Percentiles rank a stretch among this genome's conserved stretches.
phyloP scores from a whole-genome alignment of 2,113 vertebrate genomes.

The Oreocharis arfaki region DNA sequence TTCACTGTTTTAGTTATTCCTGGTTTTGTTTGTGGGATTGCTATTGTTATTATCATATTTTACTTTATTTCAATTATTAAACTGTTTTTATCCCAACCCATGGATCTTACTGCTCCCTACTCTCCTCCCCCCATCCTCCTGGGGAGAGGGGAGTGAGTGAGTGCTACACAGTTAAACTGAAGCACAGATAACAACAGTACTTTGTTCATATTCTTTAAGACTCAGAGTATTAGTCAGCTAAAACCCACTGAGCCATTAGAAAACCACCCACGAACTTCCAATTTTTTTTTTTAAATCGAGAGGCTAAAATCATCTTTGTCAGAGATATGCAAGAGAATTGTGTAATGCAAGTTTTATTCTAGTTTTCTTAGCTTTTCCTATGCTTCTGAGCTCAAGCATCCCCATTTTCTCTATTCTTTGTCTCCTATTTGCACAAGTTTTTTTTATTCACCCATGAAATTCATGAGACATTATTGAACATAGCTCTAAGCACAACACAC shows the following conservation, averaged over 20 bases:
- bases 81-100: background rate
- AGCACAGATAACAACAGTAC: background rate
- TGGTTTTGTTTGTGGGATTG: background rate
- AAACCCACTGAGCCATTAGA: constrained; percentile 42
- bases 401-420: background rate
- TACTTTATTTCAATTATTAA: background rate
- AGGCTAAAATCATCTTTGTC: background rate
- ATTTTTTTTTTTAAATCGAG: background rate
- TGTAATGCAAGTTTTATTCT: background rate
- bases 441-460: background rate
- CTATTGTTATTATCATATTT: background rate
- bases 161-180: background rate
- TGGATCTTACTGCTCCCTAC: background rate
- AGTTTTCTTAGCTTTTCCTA: background rate
- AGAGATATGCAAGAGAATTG: background rate
- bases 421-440: background rate
- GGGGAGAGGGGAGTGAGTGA: background rate
- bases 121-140: background rate
- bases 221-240: constrained; percentile 47
- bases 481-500: background rate
- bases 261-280: constrained; percentile 45
- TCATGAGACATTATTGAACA: background rate
- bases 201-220: background rate
- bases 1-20: background rate
- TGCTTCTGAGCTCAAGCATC: background rate